Base-by-base conservation (phyloP, 2,888 invertebrate genomes). In the Tenthredo distinguenda region DNA sequence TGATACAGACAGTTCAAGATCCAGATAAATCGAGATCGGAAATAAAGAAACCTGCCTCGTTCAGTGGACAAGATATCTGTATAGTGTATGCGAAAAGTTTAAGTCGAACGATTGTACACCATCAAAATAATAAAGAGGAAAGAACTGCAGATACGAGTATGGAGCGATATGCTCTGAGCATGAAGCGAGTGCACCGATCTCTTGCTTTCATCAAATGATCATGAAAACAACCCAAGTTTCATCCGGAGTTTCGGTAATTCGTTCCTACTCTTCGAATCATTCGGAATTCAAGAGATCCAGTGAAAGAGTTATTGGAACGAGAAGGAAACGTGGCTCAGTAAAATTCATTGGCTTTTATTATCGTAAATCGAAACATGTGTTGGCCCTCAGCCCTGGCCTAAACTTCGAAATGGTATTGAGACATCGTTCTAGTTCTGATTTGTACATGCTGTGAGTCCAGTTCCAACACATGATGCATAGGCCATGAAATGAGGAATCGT, bases 401-500 rank as follows among this genome's bases (percentile, higher is more conserved):
- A 62, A 62, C 62, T 26, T 26, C 26, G 21, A 62, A 62, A 15
- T 50, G 55, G 62, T 26, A 62, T 62, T 0, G 12, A 9, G 7
- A n/a, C n/a, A 6, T 18, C 15, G 21, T 71, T 21, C 21, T 34
- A 72, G 9, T 72, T 77, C 26, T 62, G 21, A 40, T n/a, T 12
- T 26, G 83, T 83, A 31, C 83, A 83, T 0, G 83, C 68, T 1
- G 65, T 83, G 1, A 83, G 43, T 68, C 96, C 96, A 0, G 94
- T 92, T 0, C 97, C 97, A 4, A 97, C 95, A 88, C 97, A 97
- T 0, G 96, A 94, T 0, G 97, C 97, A 89, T 95, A 97, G 0
- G 95, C 96, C 91, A 97, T 95, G 12, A 97, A 95, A 90, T 97
- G 97, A 0, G 98, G 97, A 72, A 98, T 96, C 89, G 95, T 96